Evolutionary conservation across 2,888 invertebrate species (phyloP).

Genomic region (Diloba caeruleocephala): DNA sequence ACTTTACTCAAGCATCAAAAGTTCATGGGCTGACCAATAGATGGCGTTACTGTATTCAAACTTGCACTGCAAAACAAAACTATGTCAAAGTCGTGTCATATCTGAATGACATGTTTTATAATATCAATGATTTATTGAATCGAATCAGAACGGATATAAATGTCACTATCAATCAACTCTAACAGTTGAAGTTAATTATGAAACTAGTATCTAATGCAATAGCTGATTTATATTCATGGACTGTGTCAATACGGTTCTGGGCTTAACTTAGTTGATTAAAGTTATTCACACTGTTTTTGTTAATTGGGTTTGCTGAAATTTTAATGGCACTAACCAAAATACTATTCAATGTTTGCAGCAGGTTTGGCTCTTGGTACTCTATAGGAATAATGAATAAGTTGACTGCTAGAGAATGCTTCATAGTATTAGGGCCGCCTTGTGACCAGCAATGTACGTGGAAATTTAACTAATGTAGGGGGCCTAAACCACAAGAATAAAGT

Average conservation of each 20-base stretch:
- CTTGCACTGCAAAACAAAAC: slow-evolving; percentile 51
- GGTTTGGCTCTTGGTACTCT: too few species aligned
- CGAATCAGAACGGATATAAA: slow-evolving; percentile 69
- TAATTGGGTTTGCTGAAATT: slow-evolving; percentile 41
- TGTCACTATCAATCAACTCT: slow-evolving; percentile 64
- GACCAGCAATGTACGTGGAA: too few species aligned
- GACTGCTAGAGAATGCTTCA: too few species aligned
- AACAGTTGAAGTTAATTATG: slow-evolving; percentile 54
- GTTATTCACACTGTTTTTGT: slow-evolving; percentile 44
- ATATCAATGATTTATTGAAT: slow-evolving; percentile 68
- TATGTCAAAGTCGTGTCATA: slow-evolving; percentile 77
- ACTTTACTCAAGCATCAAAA: slow-evolving; percentile 18
- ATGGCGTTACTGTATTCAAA: slow-evolving; percentile 71
- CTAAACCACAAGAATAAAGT: too few species aligned
- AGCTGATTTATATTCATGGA: slow-evolving; percentile 53
- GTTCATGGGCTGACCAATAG: slow-evolving; percentile 61
- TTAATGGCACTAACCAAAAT: slow-evolving; percentile 8
- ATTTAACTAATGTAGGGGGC: too few species aligned
- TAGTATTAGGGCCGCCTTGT: too few species aligned
- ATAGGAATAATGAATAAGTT: too few species aligned
- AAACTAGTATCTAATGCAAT: slow-evolving; percentile 49
- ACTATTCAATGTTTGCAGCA: neutral
- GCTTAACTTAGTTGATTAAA: slow-evolving; percentile 50
- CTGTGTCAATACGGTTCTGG: slow-evolving; percentile 44
- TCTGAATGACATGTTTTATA: slow-evolving; percentile 70